These are phyloP conservation scores for Cephonodes hylas DNA, from an alignment of 2,888 invertebrate genomes.

Conservation along the genomic window DNA sequence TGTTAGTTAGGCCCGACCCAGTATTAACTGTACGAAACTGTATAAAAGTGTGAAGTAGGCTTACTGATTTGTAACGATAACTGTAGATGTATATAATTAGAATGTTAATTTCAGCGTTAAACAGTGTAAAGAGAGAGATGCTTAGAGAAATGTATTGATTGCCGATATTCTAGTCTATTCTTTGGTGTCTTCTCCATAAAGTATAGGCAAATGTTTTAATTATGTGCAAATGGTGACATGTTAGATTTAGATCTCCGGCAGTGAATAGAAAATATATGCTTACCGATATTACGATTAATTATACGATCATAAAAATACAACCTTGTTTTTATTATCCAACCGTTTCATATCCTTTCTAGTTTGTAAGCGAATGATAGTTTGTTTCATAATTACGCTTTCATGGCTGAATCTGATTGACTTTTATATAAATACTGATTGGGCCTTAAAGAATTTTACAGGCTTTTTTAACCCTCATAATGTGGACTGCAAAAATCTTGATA, in stretches of 20 bases:
- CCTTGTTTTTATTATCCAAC: background rate
- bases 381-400: background rate
- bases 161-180: constrained; percentile 45
- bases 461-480: no score
- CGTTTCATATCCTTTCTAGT: background rate
- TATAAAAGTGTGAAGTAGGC: constrained; percentile 20
- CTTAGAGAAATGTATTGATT: constrained; percentile 24
- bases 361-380: background rate
- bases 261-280: constrained; percentile 8
- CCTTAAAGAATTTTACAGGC: no score
- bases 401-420: no score
- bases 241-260: constrained; percentile 11
- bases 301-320: constrained; percentile 10
- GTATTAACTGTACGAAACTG: constrained; percentile 25
- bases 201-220: constrained; percentile 20
- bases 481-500: no score
- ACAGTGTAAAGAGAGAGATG: constrained; percentile 22
- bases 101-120: constrained; percentile 22
- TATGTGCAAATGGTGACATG: constrained; percentile 5
- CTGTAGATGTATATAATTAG: constrained; percentile 33
- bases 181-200: constrained; percentile 17
- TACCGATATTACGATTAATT: constrained; percentile 13
- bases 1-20: constrained; percentile 15
- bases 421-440: no score
- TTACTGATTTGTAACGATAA: constrained; percentile 24